These are phyloP conservation scores for Leiothrix lutea DNA, from an alignment of 2,113 vertebrate species.

Conservation along the genomic window DNA sequence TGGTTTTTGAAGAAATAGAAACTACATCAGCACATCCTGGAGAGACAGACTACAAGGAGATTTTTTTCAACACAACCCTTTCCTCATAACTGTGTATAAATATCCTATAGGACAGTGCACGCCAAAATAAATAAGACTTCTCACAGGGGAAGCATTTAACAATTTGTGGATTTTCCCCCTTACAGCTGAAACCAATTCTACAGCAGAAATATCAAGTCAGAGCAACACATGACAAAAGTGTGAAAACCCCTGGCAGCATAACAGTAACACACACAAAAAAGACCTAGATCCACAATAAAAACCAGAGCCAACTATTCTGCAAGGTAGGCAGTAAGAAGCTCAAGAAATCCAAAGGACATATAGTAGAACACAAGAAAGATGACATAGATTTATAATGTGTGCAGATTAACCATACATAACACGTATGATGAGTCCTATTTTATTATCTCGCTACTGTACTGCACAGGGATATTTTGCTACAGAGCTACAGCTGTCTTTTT, in stretches of 20 bases:
- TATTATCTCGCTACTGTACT: neutral
- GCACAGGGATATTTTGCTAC: neutral
- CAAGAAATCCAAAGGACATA: neutral
- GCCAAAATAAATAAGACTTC: neutral
- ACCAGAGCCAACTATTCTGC: neutral
- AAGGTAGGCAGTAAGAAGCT: neutral
- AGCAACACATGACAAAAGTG: neutral
- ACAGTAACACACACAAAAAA: neutral
- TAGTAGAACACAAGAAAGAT: neutral
- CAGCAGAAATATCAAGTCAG: neutral
- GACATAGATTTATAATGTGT: neutral
- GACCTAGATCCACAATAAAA: neutral
- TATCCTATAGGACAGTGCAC: neutral
- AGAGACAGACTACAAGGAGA: neutral
- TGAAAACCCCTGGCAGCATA: neutral
- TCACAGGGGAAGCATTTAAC: neutral
- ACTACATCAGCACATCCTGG: neutral
- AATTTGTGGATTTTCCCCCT: neutral
- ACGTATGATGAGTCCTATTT: neutral
- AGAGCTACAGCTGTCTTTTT: neutral
- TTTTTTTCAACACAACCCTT: neutral
- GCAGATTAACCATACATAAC: neutral
- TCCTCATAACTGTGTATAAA: neutral
- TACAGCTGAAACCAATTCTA: neutral
- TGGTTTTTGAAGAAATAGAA: neutral